Conservation (phyloP, 2,888 invertebrate genomes). For the Pachydiplax longipennis region DNA sequence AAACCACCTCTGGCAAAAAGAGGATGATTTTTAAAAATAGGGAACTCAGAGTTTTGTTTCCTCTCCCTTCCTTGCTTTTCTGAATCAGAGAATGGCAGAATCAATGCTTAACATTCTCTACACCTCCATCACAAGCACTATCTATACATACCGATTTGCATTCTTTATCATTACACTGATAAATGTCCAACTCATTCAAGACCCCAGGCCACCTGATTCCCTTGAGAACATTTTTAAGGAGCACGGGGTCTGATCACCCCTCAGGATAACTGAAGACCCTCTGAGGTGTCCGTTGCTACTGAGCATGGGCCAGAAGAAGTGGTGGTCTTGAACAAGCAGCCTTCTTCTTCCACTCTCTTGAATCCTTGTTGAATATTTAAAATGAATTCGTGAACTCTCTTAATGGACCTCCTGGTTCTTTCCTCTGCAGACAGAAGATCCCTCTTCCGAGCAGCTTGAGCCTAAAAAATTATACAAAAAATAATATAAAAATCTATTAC, state of each 20-base stretch:
- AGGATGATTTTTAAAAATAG: conserved; percentile 37
- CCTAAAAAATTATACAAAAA: background rate
- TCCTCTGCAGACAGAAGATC: conserved; percentile 31
- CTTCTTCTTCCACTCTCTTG: conserved; percentile 1
- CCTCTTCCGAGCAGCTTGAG: conserved; percentile 38
- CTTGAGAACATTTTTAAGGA: conserved; percentile 1
- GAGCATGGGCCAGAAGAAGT: background rate
- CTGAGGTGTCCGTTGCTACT: background rate
- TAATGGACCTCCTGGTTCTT: conserved; percentile 8
- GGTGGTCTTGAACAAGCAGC: background rate
- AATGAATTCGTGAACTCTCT: conserved; percentile 28
- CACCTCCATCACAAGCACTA: conserved; percentile 7
- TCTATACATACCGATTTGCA: background rate
- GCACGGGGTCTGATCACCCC: conserved; percentile 25
- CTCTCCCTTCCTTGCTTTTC: background rate
- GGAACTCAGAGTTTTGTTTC: background rate
- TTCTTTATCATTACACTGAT: background rate
- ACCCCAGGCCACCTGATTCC: conserved; percentile 17
- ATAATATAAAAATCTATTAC: background rate
- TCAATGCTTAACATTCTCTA: background rate
- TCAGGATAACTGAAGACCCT: conserved; percentile 15
- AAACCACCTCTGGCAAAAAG: background rate
- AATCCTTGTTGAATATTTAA: conserved; percentile 9
- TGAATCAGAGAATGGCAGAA: background rate
- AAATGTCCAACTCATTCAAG: background rate